phyloP scores from a whole-genome alignment of 2,113 vertebrate genomes.

The Eidolon helvum region DNA sequence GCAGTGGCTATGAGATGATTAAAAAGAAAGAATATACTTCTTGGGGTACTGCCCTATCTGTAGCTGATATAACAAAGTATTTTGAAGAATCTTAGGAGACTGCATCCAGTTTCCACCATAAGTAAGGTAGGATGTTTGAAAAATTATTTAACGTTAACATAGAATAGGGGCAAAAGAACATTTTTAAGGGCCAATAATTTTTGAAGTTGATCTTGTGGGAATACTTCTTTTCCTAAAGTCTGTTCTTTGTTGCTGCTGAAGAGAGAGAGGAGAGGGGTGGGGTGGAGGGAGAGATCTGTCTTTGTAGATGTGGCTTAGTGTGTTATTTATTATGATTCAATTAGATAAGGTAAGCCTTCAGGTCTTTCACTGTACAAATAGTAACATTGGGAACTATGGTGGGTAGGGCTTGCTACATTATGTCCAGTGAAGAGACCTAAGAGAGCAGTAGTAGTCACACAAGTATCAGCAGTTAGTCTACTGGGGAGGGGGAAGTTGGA shows the following conservation, averaged over 20 bases:
- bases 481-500: not conserved
- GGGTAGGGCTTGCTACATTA: not conserved
- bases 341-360: not conserved
- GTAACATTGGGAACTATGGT: not conserved
- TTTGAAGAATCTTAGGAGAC: slow-evolving; percentile 87
- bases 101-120: slow-evolving; percentile 88
- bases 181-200: not conserved
- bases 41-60: slow-evolving; percentile 88
- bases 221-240: not conserved
- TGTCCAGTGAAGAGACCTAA: not conserved
- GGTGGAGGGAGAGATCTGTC: not conserved
- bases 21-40: slow-evolving; percentile 87
- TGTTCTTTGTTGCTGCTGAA: not conserved
- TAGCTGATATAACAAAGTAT: slow-evolving; percentile 88
- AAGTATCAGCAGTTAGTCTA: not conserved
- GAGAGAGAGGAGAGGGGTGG: not conserved
- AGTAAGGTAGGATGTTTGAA: slow-evolving; percentile 82
- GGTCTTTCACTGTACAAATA: not conserved
- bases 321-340: not conserved
- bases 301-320: not conserved
- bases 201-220: not conserved
- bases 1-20: slow-evolving; percentile 88
- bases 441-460: not conserved
- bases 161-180: not conserved
- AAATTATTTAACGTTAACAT: not conserved